Conservation (phyloP, 2,113 vertebrate species). For the Maccullochella peelii region DNA sequence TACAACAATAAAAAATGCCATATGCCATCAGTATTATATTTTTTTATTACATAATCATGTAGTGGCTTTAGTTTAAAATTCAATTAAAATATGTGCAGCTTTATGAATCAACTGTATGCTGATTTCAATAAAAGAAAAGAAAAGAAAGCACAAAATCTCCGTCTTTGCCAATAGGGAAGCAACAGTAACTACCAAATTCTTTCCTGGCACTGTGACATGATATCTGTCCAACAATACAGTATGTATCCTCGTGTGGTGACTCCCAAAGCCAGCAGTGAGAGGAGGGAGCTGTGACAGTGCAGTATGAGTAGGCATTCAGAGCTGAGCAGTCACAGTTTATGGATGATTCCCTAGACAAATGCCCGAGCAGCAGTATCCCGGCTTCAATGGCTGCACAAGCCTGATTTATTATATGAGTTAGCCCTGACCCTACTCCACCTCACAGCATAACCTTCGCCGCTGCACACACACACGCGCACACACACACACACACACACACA, state of each 20-base stretch:
- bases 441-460: slow-evolving; percentile 25
- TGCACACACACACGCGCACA: background rate
- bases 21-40: background rate
- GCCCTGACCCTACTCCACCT: slow-evolving; percentile 53
- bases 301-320: slow-evolving; percentile 26
- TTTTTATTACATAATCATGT: background rate
- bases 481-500: background rate
- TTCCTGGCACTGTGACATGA: slow-evolving; percentile 2
- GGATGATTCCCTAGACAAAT: slow-evolving; percentile 50
- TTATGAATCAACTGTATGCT: background rate
- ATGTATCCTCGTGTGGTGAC: background rate
- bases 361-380: slow-evolving; percentile 11
- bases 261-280: slow-evolving; percentile 29
- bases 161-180: background rate
- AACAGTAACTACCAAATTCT: slow-evolving; percentile 7
- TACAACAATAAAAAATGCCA: background rate
- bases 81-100: background rate
- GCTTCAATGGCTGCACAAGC: slow-evolving; percentile 44
- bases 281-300: slow-evolving; percentile 18
- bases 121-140: background rate
- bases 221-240: slow-evolving; percentile 3
- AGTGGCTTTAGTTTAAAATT: background rate
- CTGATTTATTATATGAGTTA: slow-evolving; percentile 61
- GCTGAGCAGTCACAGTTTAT: slow-evolving; percentile 42
- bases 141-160: background rate